These are phyloP conservation scores for Leptopilina boulardi DNA, from an alignment of 1,140 invertebrate genomes.

Conservation along the genomic window DNA sequence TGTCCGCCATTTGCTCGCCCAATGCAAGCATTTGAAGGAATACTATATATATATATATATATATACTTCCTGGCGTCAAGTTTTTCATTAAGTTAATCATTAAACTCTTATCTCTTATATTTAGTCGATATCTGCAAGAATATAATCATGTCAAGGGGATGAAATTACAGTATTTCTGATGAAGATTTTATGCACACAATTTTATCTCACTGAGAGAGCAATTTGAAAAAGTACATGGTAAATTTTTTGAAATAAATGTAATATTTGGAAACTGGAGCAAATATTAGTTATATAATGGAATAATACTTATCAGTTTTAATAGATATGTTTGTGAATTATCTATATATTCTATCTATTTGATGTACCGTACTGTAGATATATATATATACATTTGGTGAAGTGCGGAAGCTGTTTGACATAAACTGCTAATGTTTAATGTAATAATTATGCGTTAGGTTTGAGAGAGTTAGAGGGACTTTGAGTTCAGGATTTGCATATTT, in stretches of 20 bases:
- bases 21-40: too few relatives aligned
- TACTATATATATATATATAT: too few relatives aligned
- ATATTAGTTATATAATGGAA: conserved; percentile 11
- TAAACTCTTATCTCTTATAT: too few relatives aligned
- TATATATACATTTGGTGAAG: not conserved
- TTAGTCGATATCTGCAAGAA: too few relatives aligned
- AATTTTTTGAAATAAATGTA: not conserved
- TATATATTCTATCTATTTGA: not conserved
- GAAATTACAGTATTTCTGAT: too few relatives aligned
- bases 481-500: not conserved
- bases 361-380: too few relatives aligned
- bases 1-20: too few relatives aligned
- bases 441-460: not conserved
- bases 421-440: not conserved
- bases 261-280: not conserved
- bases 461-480: not conserved
- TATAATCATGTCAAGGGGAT: too few relatives aligned
- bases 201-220: too few relatives aligned
- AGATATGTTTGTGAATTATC: not conserved
- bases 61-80: too few relatives aligned
- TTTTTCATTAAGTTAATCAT: too few relatives aligned
- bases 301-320: conserved; percentile 18
- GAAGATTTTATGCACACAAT: too few relatives aligned
- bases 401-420: conserved; percentile 8
- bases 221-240: not conserved